Conservation (phyloP, 2,797 vertebrate species). For the Chloroceryle inda region DNA sequence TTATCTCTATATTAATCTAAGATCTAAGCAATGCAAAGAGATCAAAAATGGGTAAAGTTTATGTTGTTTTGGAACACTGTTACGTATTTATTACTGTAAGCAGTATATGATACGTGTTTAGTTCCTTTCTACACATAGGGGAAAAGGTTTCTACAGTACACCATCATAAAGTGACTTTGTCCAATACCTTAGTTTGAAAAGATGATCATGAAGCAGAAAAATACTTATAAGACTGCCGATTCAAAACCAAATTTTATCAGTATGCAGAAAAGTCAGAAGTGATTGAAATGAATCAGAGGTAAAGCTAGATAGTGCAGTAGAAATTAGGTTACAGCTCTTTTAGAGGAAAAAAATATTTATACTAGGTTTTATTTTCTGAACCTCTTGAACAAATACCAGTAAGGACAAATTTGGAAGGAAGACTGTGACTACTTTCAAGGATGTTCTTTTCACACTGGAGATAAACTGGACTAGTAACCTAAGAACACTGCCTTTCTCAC, state of each 20-base stretch:
- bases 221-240: neutral
- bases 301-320: neutral
- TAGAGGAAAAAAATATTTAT: neutral
- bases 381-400: neutral
- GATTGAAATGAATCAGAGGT: neutral
- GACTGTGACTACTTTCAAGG: neutral
- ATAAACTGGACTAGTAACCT: neutral
- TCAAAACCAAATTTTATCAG: neutral
- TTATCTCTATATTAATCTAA: neutral
- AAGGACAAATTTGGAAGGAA: neutral
- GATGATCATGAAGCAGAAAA: neutral
- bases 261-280: neutral
- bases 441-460: neutral
- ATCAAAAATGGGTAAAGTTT: neutral
- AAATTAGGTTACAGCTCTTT: neutral
- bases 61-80: neutral
- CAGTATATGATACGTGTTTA: rapidly evolving
- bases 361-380: neutral
- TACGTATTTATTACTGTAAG: neutral
- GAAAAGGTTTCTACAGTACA: neutral
- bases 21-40: neutral
- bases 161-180: neutral
- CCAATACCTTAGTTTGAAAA: neutral
- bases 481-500: neutral
- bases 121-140: neutral